phyloP scores from a whole-genome alignment of 2,113 vertebrate species.

The Colinus virginianus region DNA sequence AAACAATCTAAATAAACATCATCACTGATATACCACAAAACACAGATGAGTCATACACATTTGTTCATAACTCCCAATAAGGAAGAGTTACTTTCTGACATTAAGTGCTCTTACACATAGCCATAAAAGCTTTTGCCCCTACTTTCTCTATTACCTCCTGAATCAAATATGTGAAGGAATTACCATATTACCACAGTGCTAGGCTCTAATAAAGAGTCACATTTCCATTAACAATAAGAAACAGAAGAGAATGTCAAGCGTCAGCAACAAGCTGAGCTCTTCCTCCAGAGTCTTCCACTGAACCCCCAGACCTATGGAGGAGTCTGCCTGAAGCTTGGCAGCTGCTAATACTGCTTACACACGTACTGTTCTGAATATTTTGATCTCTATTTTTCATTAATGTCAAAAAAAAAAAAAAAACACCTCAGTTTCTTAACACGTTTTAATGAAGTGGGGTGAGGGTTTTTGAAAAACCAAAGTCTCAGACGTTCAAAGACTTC shows the following conservation, averaged over 20 bases:
- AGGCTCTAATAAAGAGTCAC: neutral
- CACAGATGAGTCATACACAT: neutral
- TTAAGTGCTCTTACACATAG: neutral
- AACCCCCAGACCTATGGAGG: neutral
- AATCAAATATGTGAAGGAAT: neutral
- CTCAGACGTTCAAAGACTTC: neutral
- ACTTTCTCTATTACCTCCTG: neutral
- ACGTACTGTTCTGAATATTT: neutral
- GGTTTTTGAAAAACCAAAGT: neutral
- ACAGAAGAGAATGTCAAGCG: neutral
- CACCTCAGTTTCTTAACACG: neutral
- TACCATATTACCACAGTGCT: neutral
- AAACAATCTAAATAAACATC: neutral
- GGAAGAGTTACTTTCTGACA: neutral
- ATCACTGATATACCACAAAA: neutral
- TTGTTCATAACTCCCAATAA: neutral
- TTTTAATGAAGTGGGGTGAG: neutral
- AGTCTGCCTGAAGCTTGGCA: neutral
- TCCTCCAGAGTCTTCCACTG: neutral
- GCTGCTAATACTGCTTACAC: neutral
- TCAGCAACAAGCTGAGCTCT: neutral
- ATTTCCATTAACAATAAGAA: neutral
- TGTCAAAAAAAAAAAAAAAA: neutral
- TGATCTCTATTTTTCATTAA: neutral
- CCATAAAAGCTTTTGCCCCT: neutral